phyloP scores from a whole-genome alignment of 2,888 invertebrate genomes.

The Drosophila mimetica region DNA sequence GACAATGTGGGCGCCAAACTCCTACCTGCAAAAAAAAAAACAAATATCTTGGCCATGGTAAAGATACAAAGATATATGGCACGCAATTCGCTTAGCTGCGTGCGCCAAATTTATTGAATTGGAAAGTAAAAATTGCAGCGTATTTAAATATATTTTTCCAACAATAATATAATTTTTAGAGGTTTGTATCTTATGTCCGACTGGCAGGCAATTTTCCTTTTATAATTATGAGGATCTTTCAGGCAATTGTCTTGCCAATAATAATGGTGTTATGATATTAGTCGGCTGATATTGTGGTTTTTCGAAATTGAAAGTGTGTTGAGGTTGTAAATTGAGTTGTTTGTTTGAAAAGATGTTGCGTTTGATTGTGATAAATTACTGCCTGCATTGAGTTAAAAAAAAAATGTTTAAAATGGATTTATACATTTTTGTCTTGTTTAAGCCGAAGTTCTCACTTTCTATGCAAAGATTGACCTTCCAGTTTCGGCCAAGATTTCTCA shows the following conservation, averaged over 20 bases:
- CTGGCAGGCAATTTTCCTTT: slow-evolving; percentile 60
- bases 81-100: slow-evolving; percentile 55
- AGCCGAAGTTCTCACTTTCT: slow-evolving; percentile 19
- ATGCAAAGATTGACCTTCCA: slow-evolving; percentile 4
- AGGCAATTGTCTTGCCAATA: slow-evolving; percentile 38
- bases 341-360: slow-evolving; percentile 16
- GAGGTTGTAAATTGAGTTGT: slow-evolving; percentile 40
- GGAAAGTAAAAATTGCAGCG: slow-evolving; percentile 72
- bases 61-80: slow-evolving; percentile 41
- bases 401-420: background rate
- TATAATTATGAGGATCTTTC: slow-evolving; percentile 56
- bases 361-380: slow-evolving; percentile 11
- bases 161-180: slow-evolving; percentile 53
- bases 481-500: slow-evolving; percentile 12
- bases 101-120: slow-evolving; percentile 72
- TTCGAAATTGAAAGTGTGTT: slow-evolving; percentile 45
- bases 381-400: slow-evolving; percentile 14
- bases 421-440: slow-evolving; percentile 2
- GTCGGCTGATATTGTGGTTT: slow-evolving; percentile 50
- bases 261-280: slow-evolving; percentile 34
- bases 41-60: slow-evolving; percentile 20
- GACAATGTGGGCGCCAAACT: slow-evolving; percentile 43
- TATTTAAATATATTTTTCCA: slow-evolving; percentile 72
- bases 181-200: slow-evolving; percentile 48
- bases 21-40: no score